Evolutionary conservation across 2,888 invertebrate species (phyloP).

Genomic region (Abrostola tripartita): DNA sequence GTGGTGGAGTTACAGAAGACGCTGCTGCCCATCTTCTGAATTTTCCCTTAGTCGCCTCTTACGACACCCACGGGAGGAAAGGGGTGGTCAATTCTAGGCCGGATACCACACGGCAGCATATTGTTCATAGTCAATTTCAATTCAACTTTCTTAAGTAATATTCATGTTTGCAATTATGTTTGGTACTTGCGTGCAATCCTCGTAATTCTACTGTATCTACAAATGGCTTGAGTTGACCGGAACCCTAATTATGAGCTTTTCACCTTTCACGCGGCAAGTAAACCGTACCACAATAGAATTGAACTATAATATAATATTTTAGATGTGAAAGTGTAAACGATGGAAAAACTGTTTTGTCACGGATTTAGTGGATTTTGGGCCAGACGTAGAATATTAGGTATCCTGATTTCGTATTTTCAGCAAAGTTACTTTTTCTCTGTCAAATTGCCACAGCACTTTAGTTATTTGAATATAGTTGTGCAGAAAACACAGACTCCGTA

Average conservation of each 20-base stretch:
- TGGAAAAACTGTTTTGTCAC: slow-evolving; percentile 1
- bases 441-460: too few species aligned
- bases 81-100: too few species aligned
- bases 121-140: background rate
- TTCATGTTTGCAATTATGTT: background rate
- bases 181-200: background rate
- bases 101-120: too few species aligned
- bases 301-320: slow-evolving; percentile 3
- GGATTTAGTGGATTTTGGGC: background rate
- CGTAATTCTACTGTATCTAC: background rate
- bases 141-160: slow-evolving; percentile 1
- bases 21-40: too few species aligned
- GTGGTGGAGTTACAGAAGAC: too few species aligned
- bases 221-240: background rate
- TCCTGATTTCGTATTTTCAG: too few species aligned
- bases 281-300: slow-evolving; percentile 1
- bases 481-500: too few species aligned
- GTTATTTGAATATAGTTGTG: too few species aligned
- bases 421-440: too few species aligned
- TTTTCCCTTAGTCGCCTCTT: too few species aligned
- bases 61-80: too few species aligned
- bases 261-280: background rate
- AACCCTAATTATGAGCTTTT: slow-evolving; percentile 5
- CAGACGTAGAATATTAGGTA: background rate
- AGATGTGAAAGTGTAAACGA: slow-evolving; percentile 3